Base-by-base conservation (phyloP, 64 coral and sea anemone genomes). In the Stichodactyla mertensii region DNA sequence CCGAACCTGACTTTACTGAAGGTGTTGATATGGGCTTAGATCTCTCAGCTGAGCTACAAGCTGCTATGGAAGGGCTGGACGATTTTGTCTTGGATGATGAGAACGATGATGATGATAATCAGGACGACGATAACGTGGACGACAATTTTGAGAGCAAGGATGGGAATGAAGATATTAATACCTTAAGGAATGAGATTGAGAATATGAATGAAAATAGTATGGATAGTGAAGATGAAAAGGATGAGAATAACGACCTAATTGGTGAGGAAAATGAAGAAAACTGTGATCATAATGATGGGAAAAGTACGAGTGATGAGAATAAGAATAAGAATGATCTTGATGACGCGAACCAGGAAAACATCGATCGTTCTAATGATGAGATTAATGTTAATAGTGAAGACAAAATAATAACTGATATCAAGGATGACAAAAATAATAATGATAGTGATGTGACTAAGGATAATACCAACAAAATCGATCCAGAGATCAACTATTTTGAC, bases 21-120 rank as follows among this genome's bases (percentile, higher is more conserved):
- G 94, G 94, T 78, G 22, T 95, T 64, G 94, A 95, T 78, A 55
- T 95, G 84, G 84, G 71, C 18, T 61, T 95, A 31, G 91, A 92
- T 78, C 58, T 95, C 16, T 87, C 86, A 11, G 91, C 94, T 13
- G 87, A 95, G 54, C 27, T 92, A 16, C 90, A 89, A 13, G 87
- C 87, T 20, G 94, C 94, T 18, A 89, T 95, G 94, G 84, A 92
- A 16, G 93, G 90, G 16, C 55, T 95, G 10, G 90, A 92, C 54
- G 87, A 92, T 86, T 86, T 95, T 61, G 86, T 54, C n/a, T 53
- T 87, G 16, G 88, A 83, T 52, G 79, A 78, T 23, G 84, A 74
- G 18, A 54, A 56, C 4, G 24, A 31, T 28, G n/a, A 13, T 31
- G 24, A 13, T 10, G 27, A 31, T 28, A 6, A 13, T 74, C 24